Conservation (phyloP, 2,797 vertebrate genomes). For the Apodemus agrarius region DNA sequence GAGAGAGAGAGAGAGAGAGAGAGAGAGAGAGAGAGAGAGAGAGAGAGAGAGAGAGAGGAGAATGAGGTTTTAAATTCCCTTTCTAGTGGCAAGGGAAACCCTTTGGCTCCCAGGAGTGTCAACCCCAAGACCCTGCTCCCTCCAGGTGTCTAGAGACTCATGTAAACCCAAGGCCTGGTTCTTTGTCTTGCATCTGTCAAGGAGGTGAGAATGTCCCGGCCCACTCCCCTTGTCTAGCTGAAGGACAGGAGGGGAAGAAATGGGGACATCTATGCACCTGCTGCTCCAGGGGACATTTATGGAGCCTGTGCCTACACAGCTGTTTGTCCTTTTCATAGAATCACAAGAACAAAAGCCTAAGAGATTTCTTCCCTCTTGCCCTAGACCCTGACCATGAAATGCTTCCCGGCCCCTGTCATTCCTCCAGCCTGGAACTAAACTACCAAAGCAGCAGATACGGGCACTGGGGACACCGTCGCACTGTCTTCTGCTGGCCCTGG, state of each 20-base stretch:
- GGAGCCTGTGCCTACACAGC: not conserved
- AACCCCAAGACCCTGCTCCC: not conserved
- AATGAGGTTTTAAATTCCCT: not conserved
- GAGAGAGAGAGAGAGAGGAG: accelerated
- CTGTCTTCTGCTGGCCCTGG: not conserved
- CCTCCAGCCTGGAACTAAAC: not conserved
- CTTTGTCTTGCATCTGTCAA: not conserved
- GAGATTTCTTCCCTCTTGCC: accelerated
- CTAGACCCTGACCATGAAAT: not conserved
- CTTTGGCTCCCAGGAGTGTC: not conserved
- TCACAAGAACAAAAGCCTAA: not conserved
- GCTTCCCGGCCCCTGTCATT: not conserved
- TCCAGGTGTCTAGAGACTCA: not conserved
- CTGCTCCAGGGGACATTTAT: not conserved
- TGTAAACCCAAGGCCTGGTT: not conserved
- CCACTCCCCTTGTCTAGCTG: not conserved
- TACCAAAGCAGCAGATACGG: not conserved
- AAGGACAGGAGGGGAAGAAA: not conserved
- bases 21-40: no score
- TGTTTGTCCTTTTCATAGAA: not conserved
- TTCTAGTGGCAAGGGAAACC: not conserved
- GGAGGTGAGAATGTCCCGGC: not conserved
- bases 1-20: no score
- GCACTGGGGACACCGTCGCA: not conserved
- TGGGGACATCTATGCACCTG: not conserved